These are phyloP conservation scores for Episyrphus balteatus DNA, from an alignment of 1,140 invertebrate species.

Conservation along the genomic window DNA sequence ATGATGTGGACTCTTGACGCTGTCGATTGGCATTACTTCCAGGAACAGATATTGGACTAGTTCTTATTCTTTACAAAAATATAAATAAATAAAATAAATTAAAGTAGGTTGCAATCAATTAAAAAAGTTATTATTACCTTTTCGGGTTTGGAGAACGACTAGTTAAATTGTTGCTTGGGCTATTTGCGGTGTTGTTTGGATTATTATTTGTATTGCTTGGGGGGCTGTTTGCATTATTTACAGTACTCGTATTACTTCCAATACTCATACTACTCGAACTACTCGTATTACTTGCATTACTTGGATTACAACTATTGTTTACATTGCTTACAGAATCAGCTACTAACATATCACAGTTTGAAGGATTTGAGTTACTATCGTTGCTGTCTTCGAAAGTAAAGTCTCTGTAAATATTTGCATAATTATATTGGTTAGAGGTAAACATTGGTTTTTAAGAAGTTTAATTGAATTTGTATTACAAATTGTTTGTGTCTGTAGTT, in stretches of 20 bases:
- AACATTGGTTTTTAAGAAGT: too few species aligned
- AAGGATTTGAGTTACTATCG: slow-evolving; percentile 33
- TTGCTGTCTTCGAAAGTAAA: slow-evolving; percentile 34
- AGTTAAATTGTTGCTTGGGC: slow-evolving; percentile 11
- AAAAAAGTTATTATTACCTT: slow-evolving; percentile 13
- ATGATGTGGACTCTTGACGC: slow-evolving; percentile 43
- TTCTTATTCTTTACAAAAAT: slow-evolving; percentile 32
- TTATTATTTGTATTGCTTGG: background rate
- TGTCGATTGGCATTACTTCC: slow-evolving; percentile 40
- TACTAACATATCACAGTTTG: slow-evolving; percentile 36
- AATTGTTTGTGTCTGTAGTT: too few species aligned
- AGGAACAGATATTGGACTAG: slow-evolving; percentile 49
- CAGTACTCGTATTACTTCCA: slow-evolving; percentile 11
- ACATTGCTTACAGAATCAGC: slow-evolving; percentile 15
- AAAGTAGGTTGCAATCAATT: slow-evolving; percentile 18
- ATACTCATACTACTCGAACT: too few species aligned
- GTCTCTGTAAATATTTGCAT: slow-evolving; percentile 19
- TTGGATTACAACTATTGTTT: background rate
- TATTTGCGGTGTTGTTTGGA: slow-evolving; percentile 1
- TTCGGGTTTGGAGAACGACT: slow-evolving; percentile 32
- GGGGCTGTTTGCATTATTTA: slow-evolving; percentile 2
- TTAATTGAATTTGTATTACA: too few species aligned
- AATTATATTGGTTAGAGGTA: too few species aligned
- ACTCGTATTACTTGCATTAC: background rate
- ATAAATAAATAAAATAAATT: slow-evolving; percentile 27